Percentiles rank a stretch among this genome's conserved stretches.
phyloP scores from a whole-genome alignment of 2,113 vertebrate species.

The Microtus richardsoni region DNA sequence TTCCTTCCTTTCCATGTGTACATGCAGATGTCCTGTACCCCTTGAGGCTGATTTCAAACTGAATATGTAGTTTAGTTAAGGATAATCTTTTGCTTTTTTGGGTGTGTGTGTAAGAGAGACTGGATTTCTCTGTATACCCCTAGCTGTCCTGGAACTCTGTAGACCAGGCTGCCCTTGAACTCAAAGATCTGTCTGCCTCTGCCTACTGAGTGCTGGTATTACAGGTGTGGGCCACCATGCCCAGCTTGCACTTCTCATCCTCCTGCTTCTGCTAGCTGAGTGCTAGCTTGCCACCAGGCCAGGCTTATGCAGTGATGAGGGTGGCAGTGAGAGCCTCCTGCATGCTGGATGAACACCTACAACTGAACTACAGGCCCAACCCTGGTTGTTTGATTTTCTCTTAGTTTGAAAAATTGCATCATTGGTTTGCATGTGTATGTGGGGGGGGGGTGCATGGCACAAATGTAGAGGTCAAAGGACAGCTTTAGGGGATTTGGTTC shows the following conservation, averaged over 20 bases:
- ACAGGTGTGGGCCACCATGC: background rate
- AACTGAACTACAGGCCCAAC: background rate
- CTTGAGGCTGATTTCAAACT: background rate
- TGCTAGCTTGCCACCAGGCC: background rate
- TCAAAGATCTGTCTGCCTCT: background rate
- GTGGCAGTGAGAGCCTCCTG: background rate
- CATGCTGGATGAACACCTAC: background rate
- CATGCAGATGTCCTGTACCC: background rate
- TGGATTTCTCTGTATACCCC: background rate
- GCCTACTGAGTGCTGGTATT: background rate
- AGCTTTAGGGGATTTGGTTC: background rate
- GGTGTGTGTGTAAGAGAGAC: too few species aligned
- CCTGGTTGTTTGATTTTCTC: background rate
- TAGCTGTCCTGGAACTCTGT: background rate
- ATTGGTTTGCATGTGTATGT: background rate
- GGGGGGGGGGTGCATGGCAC: too few species aligned
- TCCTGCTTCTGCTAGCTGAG: background rate
- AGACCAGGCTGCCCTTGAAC: background rate
- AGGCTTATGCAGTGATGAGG: background rate
- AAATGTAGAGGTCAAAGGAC: background rate
- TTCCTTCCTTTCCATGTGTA: background rate
- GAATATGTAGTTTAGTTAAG: background rate
- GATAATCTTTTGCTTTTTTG: background rate
- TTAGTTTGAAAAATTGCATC: background rate
- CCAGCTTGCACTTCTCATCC: background rate